Evolutionary conservation across 1,140 invertebrate genomes (phyloP), one percentile per base, ranked within the genome.

Genomic region (Diplogasteroides magnus): DNA sequence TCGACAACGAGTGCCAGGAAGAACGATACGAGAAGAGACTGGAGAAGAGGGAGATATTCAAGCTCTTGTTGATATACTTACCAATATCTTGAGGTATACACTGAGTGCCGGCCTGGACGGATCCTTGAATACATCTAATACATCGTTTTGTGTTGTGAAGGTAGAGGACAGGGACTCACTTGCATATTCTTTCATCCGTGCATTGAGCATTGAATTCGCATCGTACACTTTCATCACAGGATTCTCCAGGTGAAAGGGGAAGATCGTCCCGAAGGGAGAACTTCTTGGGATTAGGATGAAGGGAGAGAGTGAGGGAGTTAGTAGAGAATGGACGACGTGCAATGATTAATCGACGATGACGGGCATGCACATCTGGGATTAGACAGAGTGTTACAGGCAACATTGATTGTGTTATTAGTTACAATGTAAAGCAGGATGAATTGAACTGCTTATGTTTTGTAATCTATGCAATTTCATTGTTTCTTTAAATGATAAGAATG

Each of bases 21-120:
- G 15, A 28, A 58, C 65, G 31, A 72, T 71, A 3, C 29, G 32
- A 26, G 64, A 61, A 31, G 56, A 58, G 19, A 72, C 70, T 72
- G 32, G 59, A 64, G 59, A 28, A 0, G 29, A 65, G 28, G 3
- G 3, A 60, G 23, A 60, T 23, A 23, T 11, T 13, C 23, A 11
- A 29, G 25, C 3, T 29, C 6, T n/a, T n/a, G n/a, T n/a, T n/a
- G n/a, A n/a, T n/a, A n/a, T n/a, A 48, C 37, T 6, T 48, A 48
- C 37, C 37, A 19, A 11, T 11, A 48, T 48, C 37, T 19, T 19
- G 6, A 6, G 37, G 37, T 6, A 48, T 48, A 48, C 37, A 48
- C 37, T 48, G 37, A 48, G 6, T 6, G 19, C 37, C 37, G 37
- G 37, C 37, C 19, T 48, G 37, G 37, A 48, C 37, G 37, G 19